These are phyloP conservation scores for Bombyx mori DNA, from an alignment of 1,140 invertebrate species.

Conservation along the genomic window DNA sequence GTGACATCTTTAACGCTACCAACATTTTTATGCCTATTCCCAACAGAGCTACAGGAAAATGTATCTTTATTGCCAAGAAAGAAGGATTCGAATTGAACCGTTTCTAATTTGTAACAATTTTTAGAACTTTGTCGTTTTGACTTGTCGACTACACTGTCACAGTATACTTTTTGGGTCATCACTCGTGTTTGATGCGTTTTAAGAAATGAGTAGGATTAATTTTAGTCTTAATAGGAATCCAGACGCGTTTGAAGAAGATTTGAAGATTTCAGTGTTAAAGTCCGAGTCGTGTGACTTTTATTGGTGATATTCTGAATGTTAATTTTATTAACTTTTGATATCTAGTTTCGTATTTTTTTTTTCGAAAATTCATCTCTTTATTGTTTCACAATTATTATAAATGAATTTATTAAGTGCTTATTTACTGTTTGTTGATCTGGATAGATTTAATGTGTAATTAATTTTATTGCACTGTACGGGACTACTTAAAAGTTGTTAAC, in stretches of 20 bases:
- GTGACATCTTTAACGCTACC: constrained; percentile 60
- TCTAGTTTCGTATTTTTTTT: too few species aligned
- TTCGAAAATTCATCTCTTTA: too few species aligned
- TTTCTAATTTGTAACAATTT: too few species aligned
- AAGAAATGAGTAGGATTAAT: constrained; percentile 47
- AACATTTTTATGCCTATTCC: constrained; percentile 9
- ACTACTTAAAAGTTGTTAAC: too few species aligned
- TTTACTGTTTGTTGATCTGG: too few species aligned
- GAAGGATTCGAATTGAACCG: too few species aligned
- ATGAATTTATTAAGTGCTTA: too few species aligned
- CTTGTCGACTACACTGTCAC: constrained; percentile 50
- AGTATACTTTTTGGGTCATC: constrained; percentile 53
- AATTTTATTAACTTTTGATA: constrained; percentile 1
- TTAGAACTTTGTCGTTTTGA: constrained; percentile 33
- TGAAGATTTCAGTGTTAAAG: constrained; percentile 22
- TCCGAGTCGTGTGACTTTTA: constrained; percentile 18
- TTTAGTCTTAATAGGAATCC: constrained; percentile 46
- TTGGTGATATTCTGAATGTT: constrained; percentile 7
- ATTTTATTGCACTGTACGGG: too few species aligned
- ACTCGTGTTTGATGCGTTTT: constrained; percentile 55
- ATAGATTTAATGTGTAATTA: too few species aligned
- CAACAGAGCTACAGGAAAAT: too few species aligned
- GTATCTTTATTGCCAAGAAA: too few species aligned
- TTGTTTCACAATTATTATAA: too few species aligned
- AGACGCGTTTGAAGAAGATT: constrained; percentile 26